Evolutionary conservation across 2,113 vertebrate species (phyloP).

Genomic region (Chrysochloris asiatica): DNA sequence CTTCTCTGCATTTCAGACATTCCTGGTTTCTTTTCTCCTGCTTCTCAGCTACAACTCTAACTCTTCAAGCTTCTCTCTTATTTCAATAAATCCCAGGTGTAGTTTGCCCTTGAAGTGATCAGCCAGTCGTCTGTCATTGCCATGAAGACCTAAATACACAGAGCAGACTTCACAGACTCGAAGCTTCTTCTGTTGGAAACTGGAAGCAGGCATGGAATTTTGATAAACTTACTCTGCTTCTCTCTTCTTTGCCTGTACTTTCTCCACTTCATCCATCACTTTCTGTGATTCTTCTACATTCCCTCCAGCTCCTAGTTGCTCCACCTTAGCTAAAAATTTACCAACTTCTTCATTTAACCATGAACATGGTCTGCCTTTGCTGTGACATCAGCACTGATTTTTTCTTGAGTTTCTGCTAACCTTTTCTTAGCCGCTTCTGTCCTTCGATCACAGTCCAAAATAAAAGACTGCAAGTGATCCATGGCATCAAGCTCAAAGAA

Average conservation of each 20-base stretch:
- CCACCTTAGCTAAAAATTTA: slow-evolving; percentile 96
- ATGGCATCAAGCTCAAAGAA: slow-evolving; percentile 99
- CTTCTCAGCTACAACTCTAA: slow-evolving; percentile 95
- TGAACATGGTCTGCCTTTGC: slow-evolving; percentile 99
- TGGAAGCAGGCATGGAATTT: slow-evolving; percentile 99
- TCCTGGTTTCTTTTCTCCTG: slow-evolving; percentile 94
- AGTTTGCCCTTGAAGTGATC: slow-evolving; percentile 99
- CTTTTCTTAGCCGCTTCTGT: slow-evolving; percentile 99
- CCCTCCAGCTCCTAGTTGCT: slow-evolving; percentile 96
- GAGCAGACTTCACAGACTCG: slow-evolving; percentile 99
- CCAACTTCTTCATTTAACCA: slow-evolving; percentile 98
- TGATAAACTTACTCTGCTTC: slow-evolving; percentile 99
- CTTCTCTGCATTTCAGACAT: slow-evolving; percentile 93
- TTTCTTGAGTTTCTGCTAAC: slow-evolving; percentile 98
- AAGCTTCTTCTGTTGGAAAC: slow-evolving; percentile 99
- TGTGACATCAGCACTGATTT: slow-evolving; percentile 99
- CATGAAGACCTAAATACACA: slow-evolving; percentile 97
- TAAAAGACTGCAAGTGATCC: slow-evolving; percentile 98
- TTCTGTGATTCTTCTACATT: slow-evolving; percentile 98
- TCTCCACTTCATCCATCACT: slow-evolving; percentile 98
- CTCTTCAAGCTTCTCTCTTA: slow-evolving; percentile 98
- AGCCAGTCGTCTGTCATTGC: slow-evolving; percentile 96
- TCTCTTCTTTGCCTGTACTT: slow-evolving; percentile 94
- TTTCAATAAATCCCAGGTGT: slow-evolving; percentile 99
- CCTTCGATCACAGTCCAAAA: slow-evolving; percentile 96